These are phyloP conservation scores for Lagocephalus sceleratus DNA, from an alignment of 2,797 vertebrate genomes.

Conservation along the genomic window DNA sequence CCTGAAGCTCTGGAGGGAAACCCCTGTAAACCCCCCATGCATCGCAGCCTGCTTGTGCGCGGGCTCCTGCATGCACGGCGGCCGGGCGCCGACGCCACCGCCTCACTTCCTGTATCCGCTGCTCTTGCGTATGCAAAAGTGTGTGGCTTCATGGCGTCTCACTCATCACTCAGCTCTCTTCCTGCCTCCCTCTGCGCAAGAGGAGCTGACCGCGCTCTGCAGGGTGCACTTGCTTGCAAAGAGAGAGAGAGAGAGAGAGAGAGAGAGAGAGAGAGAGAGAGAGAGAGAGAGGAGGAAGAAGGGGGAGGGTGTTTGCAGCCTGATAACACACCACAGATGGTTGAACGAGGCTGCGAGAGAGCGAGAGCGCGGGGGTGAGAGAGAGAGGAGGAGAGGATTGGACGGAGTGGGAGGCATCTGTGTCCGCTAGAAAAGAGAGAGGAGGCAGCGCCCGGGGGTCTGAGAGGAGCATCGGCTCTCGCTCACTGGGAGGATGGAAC, in stretches of 20 bases:
- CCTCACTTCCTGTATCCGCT: slow-evolving; percentile 43
- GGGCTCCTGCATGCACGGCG: too few relatives aligned
- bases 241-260: slow-evolving; percentile 63
- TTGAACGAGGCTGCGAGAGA: slow-evolving; percentile 55
- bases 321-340: slow-evolving; percentile 77
- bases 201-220: slow-evolving; percentile 83
- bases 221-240: slow-evolving; percentile 66
- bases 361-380: slow-evolving; percentile 36
- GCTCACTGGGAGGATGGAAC: slow-evolving; percentile 25
- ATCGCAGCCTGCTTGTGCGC: too few relatives aligned
- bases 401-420: slow-evolving; percentile 50
- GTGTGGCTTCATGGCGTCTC: slow-evolving; percentile 35
- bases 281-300: slow-evolving; percentile 56
- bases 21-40: too few relatives aligned
- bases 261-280: slow-evolving; percentile 62
- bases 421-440: slow-evolving; percentile 34
- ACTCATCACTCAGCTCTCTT: slow-evolving; percentile 47
- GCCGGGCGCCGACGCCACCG: not conserved
- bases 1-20: too few relatives aligned
- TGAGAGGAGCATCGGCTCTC: slow-evolving; percentile 15
- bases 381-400: slow-evolving; percentile 14
- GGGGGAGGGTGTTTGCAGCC: slow-evolving; percentile 70
- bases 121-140: slow-evolving; percentile 48
- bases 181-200: slow-evolving; percentile 47
- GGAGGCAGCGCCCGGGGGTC: slow-evolving; percentile 12